Conservation (phyloP, 2,888 invertebrate genomes). For the Folsomia candida region DNA sequence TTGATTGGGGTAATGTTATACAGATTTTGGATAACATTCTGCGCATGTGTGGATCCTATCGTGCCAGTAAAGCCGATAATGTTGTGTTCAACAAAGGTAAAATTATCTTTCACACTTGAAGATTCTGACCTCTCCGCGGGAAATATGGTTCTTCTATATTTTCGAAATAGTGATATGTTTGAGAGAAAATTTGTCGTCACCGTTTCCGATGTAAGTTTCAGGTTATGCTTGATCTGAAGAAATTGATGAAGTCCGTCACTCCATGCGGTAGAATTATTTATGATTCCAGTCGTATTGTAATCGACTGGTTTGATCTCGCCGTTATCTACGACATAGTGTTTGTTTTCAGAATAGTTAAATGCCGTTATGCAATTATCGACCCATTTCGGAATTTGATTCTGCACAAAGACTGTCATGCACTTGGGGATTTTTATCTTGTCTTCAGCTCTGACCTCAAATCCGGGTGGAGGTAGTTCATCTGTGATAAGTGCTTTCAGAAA, state of each 20-base stretch:
- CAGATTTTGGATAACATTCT: slow-evolving; percentile 4
- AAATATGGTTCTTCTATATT: slow-evolving; percentile 16
- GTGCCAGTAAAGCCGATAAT: slow-evolving; percentile 35
- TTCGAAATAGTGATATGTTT: slow-evolving; percentile 26
- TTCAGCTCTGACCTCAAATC: not conserved
- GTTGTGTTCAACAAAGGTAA: not conserved
- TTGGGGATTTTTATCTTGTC: slow-evolving; percentile 16
- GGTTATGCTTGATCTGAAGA: slow-evolving; percentile 33
- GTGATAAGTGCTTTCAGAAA: not conserved
- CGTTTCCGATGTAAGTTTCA: slow-evolving; percentile 23
- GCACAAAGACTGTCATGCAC: slow-evolving; percentile 14
- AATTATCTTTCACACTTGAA: not conserved
- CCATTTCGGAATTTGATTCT: slow-evolving; percentile 30
- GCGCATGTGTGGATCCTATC: slow-evolving; percentile 17
- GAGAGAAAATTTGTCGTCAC: slow-evolving; percentile 37
- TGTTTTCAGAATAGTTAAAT: slow-evolving; percentile 20
- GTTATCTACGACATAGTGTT: slow-evolving; percentile 27
- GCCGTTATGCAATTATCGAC: slow-evolving; percentile 21
- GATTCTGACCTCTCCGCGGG: not conserved
- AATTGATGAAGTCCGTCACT: slow-evolving; percentile 39
- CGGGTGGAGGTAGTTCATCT: not conserved
- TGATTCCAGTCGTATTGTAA: slow-evolving; percentile 29
- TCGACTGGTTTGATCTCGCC: slow-evolving; percentile 36
- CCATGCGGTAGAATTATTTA: slow-evolving; percentile 27
- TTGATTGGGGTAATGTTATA: slow-evolving; percentile 18